phyloP scores from a whole-genome alignment of 23 tunicate genomes.

The Trididemnum clinides region DNA sequence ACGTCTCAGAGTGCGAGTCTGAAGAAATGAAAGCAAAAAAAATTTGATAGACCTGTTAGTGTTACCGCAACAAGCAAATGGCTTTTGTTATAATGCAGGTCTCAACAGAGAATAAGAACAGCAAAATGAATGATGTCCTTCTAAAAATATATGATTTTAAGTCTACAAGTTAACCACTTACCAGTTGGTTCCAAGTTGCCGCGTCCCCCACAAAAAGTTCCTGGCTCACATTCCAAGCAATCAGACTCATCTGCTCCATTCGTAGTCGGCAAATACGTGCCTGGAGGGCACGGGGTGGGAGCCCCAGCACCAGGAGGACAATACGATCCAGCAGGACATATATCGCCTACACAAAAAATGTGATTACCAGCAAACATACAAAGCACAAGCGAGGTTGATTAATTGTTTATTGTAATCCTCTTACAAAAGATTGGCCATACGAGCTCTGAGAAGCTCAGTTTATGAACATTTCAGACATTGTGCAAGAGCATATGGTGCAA shows the following conservation, averaged over 20 bases:
- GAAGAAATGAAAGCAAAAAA: too few relatives aligned
- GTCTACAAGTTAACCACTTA: too few relatives aligned
- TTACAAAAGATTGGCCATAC: too few relatives aligned
- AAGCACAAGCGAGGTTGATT: too few relatives aligned
- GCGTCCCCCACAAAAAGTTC: slow-evolving; percentile 56
- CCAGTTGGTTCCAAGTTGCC: slow-evolving; percentile 60
- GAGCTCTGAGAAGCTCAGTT: too few relatives aligned
- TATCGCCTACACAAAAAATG: slow-evolving; percentile 45
- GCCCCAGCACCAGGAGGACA: slow-evolving; percentile 54
- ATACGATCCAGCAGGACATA: slow-evolving; percentile 70
- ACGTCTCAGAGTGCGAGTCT: too few relatives aligned
- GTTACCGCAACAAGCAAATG: too few relatives aligned
- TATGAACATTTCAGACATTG: too few relatives aligned
- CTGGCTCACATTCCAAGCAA: slow-evolving; percentile 74
- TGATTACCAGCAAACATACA: neutral
- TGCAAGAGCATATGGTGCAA: too few relatives aligned
- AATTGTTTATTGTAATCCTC: too few relatives aligned
- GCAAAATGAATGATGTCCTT: neutral
- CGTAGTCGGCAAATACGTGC: slow-evolving; percentile 52
- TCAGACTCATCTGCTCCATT: slow-evolving; percentile 27
- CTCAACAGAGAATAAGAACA: neutral
- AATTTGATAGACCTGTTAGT: too few relatives aligned
- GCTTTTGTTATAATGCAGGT: too few relatives aligned
- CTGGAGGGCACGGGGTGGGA: slow-evolving; percentile 68
- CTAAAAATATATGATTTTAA: neutral